Evolutionary conservation across 2,888 invertebrate species (phyloP), one percentile per base, ranked within the genome.

Genomic region (Myopa testacea): DNA sequence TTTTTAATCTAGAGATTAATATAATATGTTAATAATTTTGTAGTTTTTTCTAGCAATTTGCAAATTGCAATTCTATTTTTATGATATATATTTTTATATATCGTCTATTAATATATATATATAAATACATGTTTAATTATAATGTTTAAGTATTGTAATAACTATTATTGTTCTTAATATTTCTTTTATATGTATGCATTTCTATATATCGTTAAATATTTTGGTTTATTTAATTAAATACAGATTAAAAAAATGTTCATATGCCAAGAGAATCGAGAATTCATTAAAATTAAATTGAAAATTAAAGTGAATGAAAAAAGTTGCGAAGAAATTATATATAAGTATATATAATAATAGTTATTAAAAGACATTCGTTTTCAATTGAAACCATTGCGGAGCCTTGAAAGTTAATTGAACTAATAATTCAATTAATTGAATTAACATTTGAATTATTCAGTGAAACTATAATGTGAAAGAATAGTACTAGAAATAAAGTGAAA

Each of bases 91-190:
- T 6, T 8, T 45, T 6, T 45, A 45, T 45, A 45, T 45, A 10
- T 10, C 10, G 45, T 45, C 83, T 82, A 80, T 81, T 82, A 81
- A 82, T 72, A 78, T 72, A 74, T 69, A 80, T 75, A 72, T 70
- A 34, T 74, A 62, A 71, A 38, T 71, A 75, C 62, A 60, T 71
- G 65, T 50, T 38, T 72, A 52, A 45, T 84, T 87, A 85, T 87
- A 86, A 85, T 88, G 88, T 87, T 87, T 84, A 82, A 82, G 79
- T 88, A 88, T 40, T 75, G 88, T 88, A 88, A 88, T 88, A 88
- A 87, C 88, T 88, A 88, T 88, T 88, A 88, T 88, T 88, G 88
- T 88, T 88, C 88, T 88, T 88, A 88, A 88, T 88, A 88, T 86
- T 87, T 86, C 85, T 82, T 84, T 83, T 82, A 81, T 81, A 81